Evolutionary conservation across 2,888 invertebrate species (phyloP).

Genomic region (Coenonympha glycerion): DNA sequence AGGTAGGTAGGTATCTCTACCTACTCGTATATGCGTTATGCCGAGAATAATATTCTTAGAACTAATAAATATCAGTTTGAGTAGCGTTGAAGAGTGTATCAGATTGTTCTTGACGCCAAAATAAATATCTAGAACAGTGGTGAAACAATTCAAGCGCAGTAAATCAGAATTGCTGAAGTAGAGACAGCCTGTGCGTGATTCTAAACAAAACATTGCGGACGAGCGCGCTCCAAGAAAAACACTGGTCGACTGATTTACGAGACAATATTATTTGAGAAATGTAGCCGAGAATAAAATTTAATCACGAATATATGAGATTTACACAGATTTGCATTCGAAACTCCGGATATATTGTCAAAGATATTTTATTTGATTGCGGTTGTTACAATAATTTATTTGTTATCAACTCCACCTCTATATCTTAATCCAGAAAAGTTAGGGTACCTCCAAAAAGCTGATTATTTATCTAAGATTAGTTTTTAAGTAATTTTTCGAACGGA

Average conservation of each 20-base stretch:
- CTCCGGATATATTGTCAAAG: conserved; percentile 25
- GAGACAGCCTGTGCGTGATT: conserved; percentile 70
- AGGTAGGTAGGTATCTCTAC: too few relatives aligned
- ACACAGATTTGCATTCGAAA: conserved; percentile 51
- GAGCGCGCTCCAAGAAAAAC: conserved; percentile 70
- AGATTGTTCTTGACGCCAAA: conserved; percentile 35
- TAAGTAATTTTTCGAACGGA: too few relatives aligned
- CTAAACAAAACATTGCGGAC: conserved; percentile 68
- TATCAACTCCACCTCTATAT: too few relatives aligned
- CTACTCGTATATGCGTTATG: background rate
- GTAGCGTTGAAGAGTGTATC: conserved; percentile 11
- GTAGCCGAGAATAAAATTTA: conserved; percentile 67
- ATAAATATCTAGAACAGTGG: conserved; percentile 41
- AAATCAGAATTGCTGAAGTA: conserved; percentile 63
- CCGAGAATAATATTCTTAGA: background rate
- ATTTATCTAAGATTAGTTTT: too few relatives aligned
- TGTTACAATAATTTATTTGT: too few relatives aligned
- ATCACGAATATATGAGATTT: conserved; percentile 59
- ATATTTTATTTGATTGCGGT: conserved; percentile 18
- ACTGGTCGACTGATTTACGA: conserved; percentile 71
- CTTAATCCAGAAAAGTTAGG: too few relatives aligned
- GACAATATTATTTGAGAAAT: conserved; percentile 70
- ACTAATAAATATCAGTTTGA: conserved; percentile 2
- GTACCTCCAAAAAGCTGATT: too few relatives aligned
- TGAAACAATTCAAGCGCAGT: conserved; percentile 51